phyloP scores from a whole-genome alignment of 2,888 invertebrate genomes.

The Cosmia trapezina region DNA sequence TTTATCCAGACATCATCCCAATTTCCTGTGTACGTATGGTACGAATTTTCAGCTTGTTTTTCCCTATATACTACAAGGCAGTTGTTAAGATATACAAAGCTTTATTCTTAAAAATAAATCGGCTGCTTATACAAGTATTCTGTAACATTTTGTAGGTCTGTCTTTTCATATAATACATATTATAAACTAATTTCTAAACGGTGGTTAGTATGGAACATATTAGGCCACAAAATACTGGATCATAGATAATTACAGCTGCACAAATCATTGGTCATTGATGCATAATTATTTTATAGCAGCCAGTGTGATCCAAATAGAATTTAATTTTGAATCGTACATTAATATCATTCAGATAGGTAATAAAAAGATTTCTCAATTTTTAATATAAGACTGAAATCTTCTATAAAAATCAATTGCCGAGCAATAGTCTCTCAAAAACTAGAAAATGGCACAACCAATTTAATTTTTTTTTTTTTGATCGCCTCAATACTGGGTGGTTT shows the following conservation, averaged over 20 bases:
- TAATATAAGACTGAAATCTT: not conserved
- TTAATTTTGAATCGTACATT: not conserved
- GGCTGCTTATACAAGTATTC: not conserved
- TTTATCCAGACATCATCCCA: no score
- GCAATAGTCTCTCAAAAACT: no score
- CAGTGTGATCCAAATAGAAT: not conserved
- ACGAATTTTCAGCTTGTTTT: slow-evolving; percentile 5
- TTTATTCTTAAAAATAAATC: slow-evolving; percentile 22
- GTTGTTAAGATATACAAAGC: not conserved
- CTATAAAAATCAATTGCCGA: no score
- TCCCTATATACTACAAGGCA: slow-evolving; percentile 21
- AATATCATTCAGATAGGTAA: not conserved
- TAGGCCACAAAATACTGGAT: not conserved
- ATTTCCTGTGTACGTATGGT: not conserved
- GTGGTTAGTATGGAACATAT: slow-evolving; percentile 71
- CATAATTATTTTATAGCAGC: slow-evolving; percentile 4
- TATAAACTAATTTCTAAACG: slow-evolving; percentile 65
- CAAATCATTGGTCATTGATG: not conserved
- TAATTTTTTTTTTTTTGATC: no score
- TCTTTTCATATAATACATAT: slow-evolving; percentile 18
- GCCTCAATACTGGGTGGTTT: no score
- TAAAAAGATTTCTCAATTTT: not conserved
- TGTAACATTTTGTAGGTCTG: slow-evolving; percentile 5
- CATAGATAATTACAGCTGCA: slow-evolving; percentile 10
- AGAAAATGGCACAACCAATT: no score